Evolutionary conservation across 2,113 vertebrate species (phyloP), one percentile per base, ranked within the genome.

Genomic region (Oophaga pumilio): DNA sequence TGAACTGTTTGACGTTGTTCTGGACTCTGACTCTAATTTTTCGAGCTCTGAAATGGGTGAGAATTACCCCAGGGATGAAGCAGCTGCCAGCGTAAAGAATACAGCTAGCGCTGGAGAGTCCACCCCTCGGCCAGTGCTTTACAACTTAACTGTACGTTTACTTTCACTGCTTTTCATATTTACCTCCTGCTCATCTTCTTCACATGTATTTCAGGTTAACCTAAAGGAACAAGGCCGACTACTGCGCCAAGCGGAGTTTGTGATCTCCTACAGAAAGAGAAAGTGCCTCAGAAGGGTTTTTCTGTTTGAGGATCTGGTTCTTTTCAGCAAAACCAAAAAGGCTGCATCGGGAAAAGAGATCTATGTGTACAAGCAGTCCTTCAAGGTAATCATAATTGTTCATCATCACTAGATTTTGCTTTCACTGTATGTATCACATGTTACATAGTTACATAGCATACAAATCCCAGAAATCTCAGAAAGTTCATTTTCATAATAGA

Each of bases 291-390:
- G 96, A 8, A 95, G 95, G 0, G 93, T 97, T 89, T 96, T 97
- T 90, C 94, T 97, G 85, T 97, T 97, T 68, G 96, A 97, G 86
- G 96, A 96, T 84, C 95, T 97, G 87, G 95, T 97, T 91, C 95
- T 97, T 77, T 96, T 97, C 89, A 97, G 96, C 90, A 96, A 96
- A 92, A 96, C 95, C 82, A 97, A 94, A 90, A 96, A 95, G 91
- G 93, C 94, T 0, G 95, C 96, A 43, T 94, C 96, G 22, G 94
- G 95, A 89, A 94, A 94, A 11, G 96, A 96, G 89, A 90, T 95
- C 90, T 96, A 96, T 91, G 92, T 95, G 89, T 96, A 96, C 90
- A 97, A 97, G 89, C 95, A 95, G 76, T 96, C 96, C 79, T 96
- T 94, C 89, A 96, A 96, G 94, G 96, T 96, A 92, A 28, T 85